A percentile compares a stretch with the other conserved stretches of the same genome.
Evolutionary conservation across 2,113 vertebrate species (phyloP).

Genomic region (Orcinus orca): DNA sequence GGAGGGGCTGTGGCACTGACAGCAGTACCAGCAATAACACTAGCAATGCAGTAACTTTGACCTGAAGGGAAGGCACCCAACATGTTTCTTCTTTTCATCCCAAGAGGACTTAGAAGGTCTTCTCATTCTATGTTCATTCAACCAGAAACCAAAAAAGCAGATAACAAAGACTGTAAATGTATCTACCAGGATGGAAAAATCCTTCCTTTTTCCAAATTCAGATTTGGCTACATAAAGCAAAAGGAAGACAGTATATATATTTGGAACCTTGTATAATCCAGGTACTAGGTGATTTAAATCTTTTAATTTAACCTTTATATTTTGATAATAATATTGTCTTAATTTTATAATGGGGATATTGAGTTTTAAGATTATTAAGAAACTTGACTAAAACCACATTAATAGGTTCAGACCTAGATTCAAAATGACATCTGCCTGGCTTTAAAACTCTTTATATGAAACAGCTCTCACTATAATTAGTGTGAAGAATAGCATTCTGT

Average conservation of each 20-base stretch:
- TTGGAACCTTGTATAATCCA: background rate
- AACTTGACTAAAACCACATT: background rate
- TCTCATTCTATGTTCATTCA: background rate
- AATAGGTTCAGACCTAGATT: background rate
- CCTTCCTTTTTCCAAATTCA: background rate
- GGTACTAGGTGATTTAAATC: background rate
- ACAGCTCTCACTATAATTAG: background rate
- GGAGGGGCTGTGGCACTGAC: no score
- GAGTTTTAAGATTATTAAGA: background rate
- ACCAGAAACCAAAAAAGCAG: background rate
- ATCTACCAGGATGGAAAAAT: background rate
- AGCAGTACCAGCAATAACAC: no score
- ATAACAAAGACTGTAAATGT: background rate
- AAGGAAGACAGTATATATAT: background rate
- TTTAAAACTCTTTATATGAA: background rate
- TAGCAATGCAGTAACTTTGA: background rate
- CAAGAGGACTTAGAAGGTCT: background rate
- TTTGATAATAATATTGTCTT: background rate
- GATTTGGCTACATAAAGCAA: background rate
- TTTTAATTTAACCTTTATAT: background rate
- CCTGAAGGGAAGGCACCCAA: background rate
- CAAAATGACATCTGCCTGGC: background rate
- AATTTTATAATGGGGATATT: slow-evolving; percentile 8
- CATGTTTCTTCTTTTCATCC: background rate
- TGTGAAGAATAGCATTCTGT: background rate